Percentiles rank a stretch among this genome's conserved stretches.
Conservation (phyloP, 2,888 invertebrate genomes). For the Anagyrus pseudococci region DNA sequence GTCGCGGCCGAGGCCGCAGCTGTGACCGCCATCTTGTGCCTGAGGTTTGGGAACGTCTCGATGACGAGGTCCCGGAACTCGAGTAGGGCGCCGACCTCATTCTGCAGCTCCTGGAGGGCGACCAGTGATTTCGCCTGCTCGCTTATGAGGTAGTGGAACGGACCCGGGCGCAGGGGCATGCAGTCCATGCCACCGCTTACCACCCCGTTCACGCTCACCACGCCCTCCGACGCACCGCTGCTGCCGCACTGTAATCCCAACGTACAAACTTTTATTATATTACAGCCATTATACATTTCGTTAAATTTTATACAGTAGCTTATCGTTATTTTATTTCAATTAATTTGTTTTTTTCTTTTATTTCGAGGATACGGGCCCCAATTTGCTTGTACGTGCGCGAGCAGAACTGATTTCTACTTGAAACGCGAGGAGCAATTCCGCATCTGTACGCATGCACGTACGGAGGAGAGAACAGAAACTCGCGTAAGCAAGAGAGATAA, state of each 20-base stretch:
- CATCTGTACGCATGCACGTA: too few relatives aligned
- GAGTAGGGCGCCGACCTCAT: slow-evolving; percentile 89
- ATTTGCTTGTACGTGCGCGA: too few relatives aligned
- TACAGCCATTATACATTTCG: not conserved
- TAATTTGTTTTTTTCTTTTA: not conserved
- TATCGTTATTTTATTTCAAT: not conserved
- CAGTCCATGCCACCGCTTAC: slow-evolving; percentile 76
- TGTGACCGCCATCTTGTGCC: slow-evolving; percentile 82
- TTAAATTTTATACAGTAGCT: not conserved
- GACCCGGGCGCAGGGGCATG: slow-evolving; percentile 78
- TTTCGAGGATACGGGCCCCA: too few relatives aligned
- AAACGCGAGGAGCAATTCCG: too few relatives aligned
- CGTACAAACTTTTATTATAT: not conserved
- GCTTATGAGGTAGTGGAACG: slow-evolving; percentile 83
- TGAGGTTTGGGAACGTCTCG: slow-evolving; percentile 91
- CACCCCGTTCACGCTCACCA: slow-evolving; percentile 42
- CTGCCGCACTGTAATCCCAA: slow-evolving; percentile 52
- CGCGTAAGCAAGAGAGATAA: too few relatives aligned
- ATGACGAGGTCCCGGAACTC: slow-evolving; percentile 94
- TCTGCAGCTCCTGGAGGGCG: slow-evolving; percentile 88
- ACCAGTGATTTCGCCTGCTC: slow-evolving; percentile 89
- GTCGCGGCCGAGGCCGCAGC: slow-evolving; percentile 59
- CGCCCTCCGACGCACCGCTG: slow-evolving; percentile 53
- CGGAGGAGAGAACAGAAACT: too few relatives aligned
- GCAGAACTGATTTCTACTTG: too few relatives aligned